These are phyloP conservation scores for Nestor notabilis DNA, from an alignment of 2,113 vertebrate genomes.

Conservation along the genomic window DNA sequence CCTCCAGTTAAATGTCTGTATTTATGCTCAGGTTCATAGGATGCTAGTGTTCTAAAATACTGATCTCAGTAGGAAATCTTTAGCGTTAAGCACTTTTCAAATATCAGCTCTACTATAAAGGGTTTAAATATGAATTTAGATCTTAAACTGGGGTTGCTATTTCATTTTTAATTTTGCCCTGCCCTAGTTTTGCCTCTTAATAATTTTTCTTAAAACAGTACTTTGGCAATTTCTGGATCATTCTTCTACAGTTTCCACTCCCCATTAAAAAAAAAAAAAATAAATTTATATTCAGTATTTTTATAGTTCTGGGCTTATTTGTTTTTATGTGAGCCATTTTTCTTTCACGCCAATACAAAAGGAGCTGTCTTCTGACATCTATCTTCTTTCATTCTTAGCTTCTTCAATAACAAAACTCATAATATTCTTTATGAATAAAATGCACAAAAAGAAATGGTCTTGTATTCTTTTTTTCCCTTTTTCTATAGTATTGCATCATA, in stretches of 20 bases:
- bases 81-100: background rate
- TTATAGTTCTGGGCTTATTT: conserved; percentile 3
- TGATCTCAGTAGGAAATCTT: background rate
- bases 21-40: background rate
- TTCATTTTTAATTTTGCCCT: background rate
- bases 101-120: background rate
- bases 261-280: background rate
- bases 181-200: background rate
- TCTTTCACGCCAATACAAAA: conserved; percentile 7
- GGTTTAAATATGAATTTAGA: background rate
- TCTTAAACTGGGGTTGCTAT: background rate
- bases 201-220: background rate
- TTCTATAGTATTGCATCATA: background rate
- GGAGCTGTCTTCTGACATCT: background rate
- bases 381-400: conserved; percentile 10
- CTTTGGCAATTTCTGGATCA: background rate
- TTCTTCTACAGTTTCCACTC: background rate
- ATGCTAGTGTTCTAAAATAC: background rate
- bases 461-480: background rate
- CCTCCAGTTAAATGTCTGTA: background rate
- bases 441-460: background rate
- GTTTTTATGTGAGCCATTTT: conserved; percentile 8
- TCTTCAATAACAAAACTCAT: conserved; percentile 15
- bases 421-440: background rate
- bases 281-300: conserved; percentile 10